Base-by-base conservation (phyloP, 2,888 invertebrate genomes). In the Ametastegia equiseti region DNA sequence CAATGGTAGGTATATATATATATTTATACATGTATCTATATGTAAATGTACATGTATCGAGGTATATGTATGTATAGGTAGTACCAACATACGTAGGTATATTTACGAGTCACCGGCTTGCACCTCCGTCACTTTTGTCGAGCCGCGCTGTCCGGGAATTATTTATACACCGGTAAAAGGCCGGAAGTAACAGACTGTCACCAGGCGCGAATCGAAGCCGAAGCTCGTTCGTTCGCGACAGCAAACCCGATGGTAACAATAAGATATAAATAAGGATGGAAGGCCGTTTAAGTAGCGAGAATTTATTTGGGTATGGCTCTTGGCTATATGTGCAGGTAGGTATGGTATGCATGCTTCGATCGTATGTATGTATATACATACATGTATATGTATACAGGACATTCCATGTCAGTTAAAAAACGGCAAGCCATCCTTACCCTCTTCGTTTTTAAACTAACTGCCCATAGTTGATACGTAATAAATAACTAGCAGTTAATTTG, bases 161-260 rank as follows among this genome's bases (percentile, higher is more conserved):
- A 78, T 78, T 60, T 78, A 60, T 78, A 78, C 60, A 30, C 42
- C 78, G 78, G 78, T 78, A 78, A 78, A 78, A 78, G 60, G 54
- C 78, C 78, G 78, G 78, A 78, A 78, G 78, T 78, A 78, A 78
- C 78, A 78, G 78, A 57, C 78, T 78, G 78, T 78, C 78, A 63
- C 78, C 60, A 78, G 42, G 60, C 60, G 78, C 60, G 78, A 78
- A 78, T 78, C 78, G 78, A 60, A 57, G 15, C 60, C n/a, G n/a
- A n/a, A n/a, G n/a, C n/a, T n/a, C n/a, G n/a, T n/a, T 75, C 73
- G 33, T 75, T 23, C 50, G 73, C 73, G 50, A 54, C 73, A 6
- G 23, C 50, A 36, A 33, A 50, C 5, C 4, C 71, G 45, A 47
- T 45, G 45, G 45, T 54, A 75, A 75, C 73, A 75, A 75, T 75